Conservation (phyloP, 2,113 vertebrate species). For the Takifugu bimaculatus region DNA sequence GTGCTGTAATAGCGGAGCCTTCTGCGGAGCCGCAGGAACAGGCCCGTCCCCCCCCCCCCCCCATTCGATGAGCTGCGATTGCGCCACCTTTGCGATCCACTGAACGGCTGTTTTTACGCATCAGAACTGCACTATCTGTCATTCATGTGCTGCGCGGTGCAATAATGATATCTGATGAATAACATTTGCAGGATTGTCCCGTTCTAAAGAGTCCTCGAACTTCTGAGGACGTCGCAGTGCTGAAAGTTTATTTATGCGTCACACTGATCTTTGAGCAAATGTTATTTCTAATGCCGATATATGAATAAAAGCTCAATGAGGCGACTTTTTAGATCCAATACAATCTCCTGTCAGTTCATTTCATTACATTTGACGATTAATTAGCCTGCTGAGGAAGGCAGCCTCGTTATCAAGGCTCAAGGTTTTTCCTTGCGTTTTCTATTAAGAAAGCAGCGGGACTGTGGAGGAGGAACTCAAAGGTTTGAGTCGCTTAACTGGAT, state of each 20-base stretch:
- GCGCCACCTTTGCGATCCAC: conserved; percentile 12
- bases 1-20: conserved; percentile 17
- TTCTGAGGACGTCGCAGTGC: no score
- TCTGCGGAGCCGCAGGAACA: conserved; percentile 32
- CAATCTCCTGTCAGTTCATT: not conserved
- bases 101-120: not conserved
- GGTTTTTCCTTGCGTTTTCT: no score
- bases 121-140: not conserved
- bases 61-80: conserved; percentile 27
- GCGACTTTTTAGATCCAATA: no score
- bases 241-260: no score
- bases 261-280: no score
- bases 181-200: no score
- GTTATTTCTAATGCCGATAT: no score
- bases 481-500: not conserved
- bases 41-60: not conserved
- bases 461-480: not conserved
- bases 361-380: not conserved
- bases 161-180: no score
- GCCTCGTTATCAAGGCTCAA: not conserved
- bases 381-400: not conserved
- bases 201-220: no score
- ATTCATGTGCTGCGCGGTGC: no score
- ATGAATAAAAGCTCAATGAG: no score
- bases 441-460: no score